Percentiles rank a stretch among this genome's conserved stretches.
phyloP scores from a whole-genome alignment of 2,113 vertebrate species.

The Chloebia gouldiae region DNA sequence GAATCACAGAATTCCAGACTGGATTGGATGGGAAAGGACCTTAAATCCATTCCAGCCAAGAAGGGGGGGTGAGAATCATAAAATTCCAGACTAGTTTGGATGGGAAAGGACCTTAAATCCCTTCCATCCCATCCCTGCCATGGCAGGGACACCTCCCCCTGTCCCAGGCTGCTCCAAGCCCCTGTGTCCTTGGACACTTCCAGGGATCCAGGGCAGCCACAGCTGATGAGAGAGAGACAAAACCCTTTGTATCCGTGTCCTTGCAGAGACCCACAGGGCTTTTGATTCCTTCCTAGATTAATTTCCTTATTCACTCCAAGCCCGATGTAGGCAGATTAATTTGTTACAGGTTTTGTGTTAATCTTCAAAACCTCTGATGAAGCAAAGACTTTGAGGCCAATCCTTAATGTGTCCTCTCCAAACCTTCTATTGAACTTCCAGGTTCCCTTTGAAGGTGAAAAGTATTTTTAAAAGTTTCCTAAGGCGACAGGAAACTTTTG shows the following conservation, averaged over 20 bases:
- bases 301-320: background rate
- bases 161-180: background rate
- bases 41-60: background rate
- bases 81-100: background rate
- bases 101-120: fast-evolving
- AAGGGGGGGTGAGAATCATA: background rate
- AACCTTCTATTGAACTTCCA: background rate
- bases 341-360: background rate
- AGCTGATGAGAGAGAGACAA: background rate
- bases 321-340: background rate
- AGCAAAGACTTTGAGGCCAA: background rate
- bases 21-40: background rate
- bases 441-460: slow-evolving; percentile 13
- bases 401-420: background rate
- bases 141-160: background rate
- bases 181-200: fast-evolving
- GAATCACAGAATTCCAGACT: background rate
- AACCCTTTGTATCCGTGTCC: background rate
- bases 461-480: slow-evolving; percentile 17
- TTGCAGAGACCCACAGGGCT: background rate
- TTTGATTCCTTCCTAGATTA: background rate
- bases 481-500: slow-evolving; percentile 2
- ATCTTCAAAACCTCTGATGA: background rate
- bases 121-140: background rate
- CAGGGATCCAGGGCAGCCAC: background rate